These are phyloP conservation scores for Xestoiulus laeticollis DNA, from an alignment of 2,888 invertebrate species.

Conservation along the genomic window DNA sequence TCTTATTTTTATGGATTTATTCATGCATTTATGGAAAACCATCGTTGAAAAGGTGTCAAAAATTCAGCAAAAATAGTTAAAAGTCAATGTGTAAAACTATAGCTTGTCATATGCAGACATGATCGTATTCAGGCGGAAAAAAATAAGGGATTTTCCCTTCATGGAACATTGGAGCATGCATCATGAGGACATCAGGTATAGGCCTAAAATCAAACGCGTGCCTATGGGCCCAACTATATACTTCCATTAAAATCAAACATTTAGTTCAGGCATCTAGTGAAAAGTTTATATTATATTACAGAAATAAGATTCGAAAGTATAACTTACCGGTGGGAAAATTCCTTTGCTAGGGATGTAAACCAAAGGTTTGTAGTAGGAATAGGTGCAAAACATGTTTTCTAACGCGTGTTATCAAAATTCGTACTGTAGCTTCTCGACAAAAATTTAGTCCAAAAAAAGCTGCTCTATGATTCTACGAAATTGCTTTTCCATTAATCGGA, in stretches of 20 bases:
- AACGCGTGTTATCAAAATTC: background rate
- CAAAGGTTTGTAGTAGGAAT: conserved; percentile 56
- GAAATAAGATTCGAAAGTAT: background rate
- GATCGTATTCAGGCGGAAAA: too few relatives aligned
- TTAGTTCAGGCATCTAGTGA: too few relatives aligned
- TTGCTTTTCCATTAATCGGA: background rate
- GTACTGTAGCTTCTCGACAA: background rate
- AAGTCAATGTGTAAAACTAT: too few relatives aligned
- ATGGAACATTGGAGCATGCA: too few relatives aligned
- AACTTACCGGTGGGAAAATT: conserved; percentile 55
- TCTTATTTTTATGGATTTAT: too few relatives aligned
- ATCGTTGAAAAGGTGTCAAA: too few relatives aligned
- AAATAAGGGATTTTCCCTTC: too few relatives aligned
- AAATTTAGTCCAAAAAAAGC: background rate
- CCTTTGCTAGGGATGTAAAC: conserved; percentile 55
- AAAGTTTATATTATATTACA: too few relatives aligned
- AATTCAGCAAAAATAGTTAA: too few relatives aligned
- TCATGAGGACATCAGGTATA: background rate
- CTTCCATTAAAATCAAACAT: too few relatives aligned
- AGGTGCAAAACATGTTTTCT: conserved; percentile 56
- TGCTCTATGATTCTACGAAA: background rate
- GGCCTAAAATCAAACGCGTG: background rate
- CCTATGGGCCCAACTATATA: background rate
- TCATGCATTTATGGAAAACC: too few relatives aligned
- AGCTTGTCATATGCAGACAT: too few relatives aligned